phyloP scores from a whole-genome alignment of 1,140 invertebrate genomes.

The Cyclargus thomasi region DNA sequence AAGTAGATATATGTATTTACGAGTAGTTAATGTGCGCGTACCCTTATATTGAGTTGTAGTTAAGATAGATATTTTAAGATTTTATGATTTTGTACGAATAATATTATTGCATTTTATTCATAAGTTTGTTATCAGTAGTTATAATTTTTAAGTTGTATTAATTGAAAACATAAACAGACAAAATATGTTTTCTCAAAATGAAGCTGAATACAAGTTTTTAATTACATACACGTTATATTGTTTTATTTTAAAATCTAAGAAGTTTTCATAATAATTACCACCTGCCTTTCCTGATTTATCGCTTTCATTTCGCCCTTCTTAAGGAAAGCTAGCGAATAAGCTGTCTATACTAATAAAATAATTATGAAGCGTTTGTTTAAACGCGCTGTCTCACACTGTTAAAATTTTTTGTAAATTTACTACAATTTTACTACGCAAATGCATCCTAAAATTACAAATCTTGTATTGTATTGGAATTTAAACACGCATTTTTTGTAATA shows the following conservation, averaged over 20 bases:
- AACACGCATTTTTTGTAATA: too few relatives aligned
- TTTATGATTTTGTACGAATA: neutral
- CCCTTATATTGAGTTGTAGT: neutral
- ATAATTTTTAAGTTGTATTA: conserved; percentile 3
- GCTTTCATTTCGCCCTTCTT: too few relatives aligned
- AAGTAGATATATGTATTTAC: neutral
- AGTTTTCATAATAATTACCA: too few relatives aligned
- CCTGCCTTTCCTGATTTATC: too few relatives aligned
- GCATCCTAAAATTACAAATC: too few relatives aligned
- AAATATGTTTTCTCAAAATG: neutral
- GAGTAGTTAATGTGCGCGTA: conserved; percentile 2
- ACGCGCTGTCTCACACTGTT: too few relatives aligned
- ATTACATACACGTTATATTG: neutral
- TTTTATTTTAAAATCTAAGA: neutral
- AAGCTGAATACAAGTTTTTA: conserved; percentile 2
- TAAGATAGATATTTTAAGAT: neutral
- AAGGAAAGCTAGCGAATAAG: too few relatives aligned
- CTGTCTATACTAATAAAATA: too few relatives aligned
- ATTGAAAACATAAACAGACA: neutral
- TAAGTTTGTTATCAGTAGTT: neutral
- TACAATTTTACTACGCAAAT: too few relatives aligned
- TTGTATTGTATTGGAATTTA: too few relatives aligned
- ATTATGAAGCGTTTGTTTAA: too few relatives aligned
- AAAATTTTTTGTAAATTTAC: too few relatives aligned
- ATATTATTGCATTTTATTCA: conserved; percentile 2